phyloP scores from a whole-genome alignment of 2,113 vertebrate species.

The Solea senegalensis region DNA sequence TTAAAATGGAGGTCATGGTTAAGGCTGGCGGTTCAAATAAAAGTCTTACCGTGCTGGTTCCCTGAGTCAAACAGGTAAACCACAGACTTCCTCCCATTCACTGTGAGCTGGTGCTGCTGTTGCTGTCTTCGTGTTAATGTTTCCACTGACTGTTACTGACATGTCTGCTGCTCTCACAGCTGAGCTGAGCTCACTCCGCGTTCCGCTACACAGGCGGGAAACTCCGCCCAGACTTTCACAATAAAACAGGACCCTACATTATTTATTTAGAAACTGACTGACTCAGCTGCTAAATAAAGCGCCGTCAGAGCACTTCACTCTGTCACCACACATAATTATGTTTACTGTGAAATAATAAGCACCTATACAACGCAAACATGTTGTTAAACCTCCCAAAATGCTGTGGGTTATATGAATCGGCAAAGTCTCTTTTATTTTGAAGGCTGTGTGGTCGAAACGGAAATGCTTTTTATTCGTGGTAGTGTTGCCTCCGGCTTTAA shows the following conservation, averaged over 20 bases:
- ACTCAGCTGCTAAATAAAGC: not conserved
- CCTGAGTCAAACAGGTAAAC: not conserved
- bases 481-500: not conserved
- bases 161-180: not conserved
- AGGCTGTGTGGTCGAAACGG: not conserved
- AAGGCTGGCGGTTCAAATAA: too few species aligned
- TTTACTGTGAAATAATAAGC: not conserved
- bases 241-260: not conserved
- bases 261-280: not conserved
- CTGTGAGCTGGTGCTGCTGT: not conserved
- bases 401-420: not conserved
- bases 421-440: conserved; percentile 5
- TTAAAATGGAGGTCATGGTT: too few species aligned
- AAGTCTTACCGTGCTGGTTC: too few species aligned
- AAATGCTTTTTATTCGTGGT: not conserved
- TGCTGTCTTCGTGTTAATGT: not conserved
- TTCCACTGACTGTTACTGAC: not conserved
- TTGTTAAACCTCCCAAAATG: too few species aligned
- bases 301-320: not conserved
- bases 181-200: not conserved
- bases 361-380: too few species aligned
- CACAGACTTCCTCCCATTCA: not conserved
- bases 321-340: not conserved
- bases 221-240: not conserved
- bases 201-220: not conserved